Conservation (phyloP, 1,140 invertebrate species). For the Radopholus similis region DNA sequence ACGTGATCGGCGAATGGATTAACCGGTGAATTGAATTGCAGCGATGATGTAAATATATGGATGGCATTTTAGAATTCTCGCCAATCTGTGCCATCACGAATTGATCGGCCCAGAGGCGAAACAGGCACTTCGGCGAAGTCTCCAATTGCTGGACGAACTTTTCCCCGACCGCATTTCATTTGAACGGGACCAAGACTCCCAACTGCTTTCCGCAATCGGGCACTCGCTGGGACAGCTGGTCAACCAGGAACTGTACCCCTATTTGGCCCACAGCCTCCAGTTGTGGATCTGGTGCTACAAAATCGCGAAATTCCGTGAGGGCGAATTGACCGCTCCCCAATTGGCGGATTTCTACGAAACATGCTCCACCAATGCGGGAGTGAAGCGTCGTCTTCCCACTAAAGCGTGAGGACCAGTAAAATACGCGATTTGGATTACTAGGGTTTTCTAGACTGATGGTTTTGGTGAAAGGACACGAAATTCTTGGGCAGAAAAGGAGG, state of each 20-base stretch:
- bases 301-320: conserved; percentile 22
- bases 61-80: background rate
- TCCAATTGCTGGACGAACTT: conserved; percentile 14
- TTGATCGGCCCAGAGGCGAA: background rate
- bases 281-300: conserved; percentile 20
- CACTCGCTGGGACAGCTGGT: conserved; percentile 8
- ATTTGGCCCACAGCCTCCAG: background rate
- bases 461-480: conserved; percentile 22
- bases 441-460: too few relatives aligned
- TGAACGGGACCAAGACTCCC: background rate
- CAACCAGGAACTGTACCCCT: background rate
- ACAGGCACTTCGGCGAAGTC: conserved; percentile 12
- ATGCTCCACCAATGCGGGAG: background rate
- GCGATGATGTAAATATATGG: background rate
- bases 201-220: background rate
- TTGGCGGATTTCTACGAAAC: conserved; percentile 23
- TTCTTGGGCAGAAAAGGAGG: conserved; percentile 10
- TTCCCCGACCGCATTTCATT: background rate
- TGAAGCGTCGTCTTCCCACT: conserved; percentile 18
- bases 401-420: too few relatives aligned
- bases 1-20: background rate
- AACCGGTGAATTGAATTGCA: background rate
- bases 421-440: too few relatives aligned
- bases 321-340: conserved; percentile 9
- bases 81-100: background rate